Evolutionary conservation across 2,113 vertebrate species (phyloP), one percentile per base, ranked within the genome.

Genomic region (Spheniscus mendiculus): DNA sequence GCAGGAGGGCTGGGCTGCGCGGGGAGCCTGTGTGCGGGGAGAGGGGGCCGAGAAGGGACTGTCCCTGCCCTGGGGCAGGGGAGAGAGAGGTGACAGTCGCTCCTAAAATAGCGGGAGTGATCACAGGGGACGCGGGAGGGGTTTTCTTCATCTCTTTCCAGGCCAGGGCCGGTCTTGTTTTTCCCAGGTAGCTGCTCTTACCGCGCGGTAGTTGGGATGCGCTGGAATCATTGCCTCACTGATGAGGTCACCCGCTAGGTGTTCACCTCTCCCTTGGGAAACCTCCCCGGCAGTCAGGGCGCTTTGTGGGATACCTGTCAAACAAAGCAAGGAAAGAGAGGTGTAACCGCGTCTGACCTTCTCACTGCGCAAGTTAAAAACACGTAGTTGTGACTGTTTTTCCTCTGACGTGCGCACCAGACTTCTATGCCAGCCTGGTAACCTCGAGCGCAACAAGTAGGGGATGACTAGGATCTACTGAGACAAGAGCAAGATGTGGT

Each of bases 161-260:
- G n/a, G 18, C 45, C 66, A 22, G 52, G 9, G 16, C 45, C 19
- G 26, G 4, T 30, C 49, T 52, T 8, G 0, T 15, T 45, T 36
- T 61, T n/a, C 44, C 32, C 55, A 15, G 25, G 50, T 17, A 23
- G 71, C 19, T 2, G 12, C 30, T n/a, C 10, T 19, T 38, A 4
- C 23, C 6, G 0, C 2, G 1, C 1, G 1, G 32, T 25, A 3
- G 11, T 21, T 29, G 40, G 71, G 50, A 14, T 21, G 44, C 4
- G 7, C 53, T 10, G 45, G 59, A 29, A 32, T 30, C 26, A 1
- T 15, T n/a, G 34, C 21, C 45, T 73, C 25, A 4, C 36, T 4
- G 32, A 17, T 16, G 34, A 47, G 47, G 34, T 45, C 36, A 17
- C 6, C 49, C 3, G 6, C 29, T 12, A 10, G 45, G 45, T 45